Evolutionary conservation across 1,140 invertebrate species (phyloP), one percentile per base, ranked within the genome.

Genomic region (Cataglyphis hispanica): DNA sequence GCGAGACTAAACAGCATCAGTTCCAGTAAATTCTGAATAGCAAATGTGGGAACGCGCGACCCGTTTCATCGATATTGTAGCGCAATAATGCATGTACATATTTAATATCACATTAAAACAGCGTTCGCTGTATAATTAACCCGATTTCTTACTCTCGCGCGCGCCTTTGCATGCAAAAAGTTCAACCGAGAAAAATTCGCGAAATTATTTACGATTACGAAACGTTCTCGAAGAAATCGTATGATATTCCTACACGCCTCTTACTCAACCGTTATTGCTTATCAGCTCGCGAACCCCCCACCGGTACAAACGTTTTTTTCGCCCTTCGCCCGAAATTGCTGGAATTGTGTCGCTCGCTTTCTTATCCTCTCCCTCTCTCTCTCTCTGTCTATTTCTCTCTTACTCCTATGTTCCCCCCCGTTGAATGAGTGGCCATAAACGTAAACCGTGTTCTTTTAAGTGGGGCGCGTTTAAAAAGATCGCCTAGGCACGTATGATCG

Each of bases 371-470:
- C 69, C 46, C 76, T 60, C 86, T 40, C 64, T 72, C 50, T 43
- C 31, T n/a, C 43, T 83, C 40, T 75, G 31, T 31, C 31, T 31
- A 2, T 31, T 43, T 80, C n/a, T 25, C 11, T 75, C 83, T 75
- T 84, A 85, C 86, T 91, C 63, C 37, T 60, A 46, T 67, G 11
- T 46, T 80, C 7, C 40, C 7, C 40, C 67, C 75, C 86, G 84
- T 70, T 87, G 94, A 94, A 94, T 92, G 93, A 95, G 93, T 92
- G 92, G 91, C 93, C 90, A 95, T 95, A 95, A 95, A 95, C 94
- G 93, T 95, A 95, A 95, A 95, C 91, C 93, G 92, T 94, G 94
- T 95, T 95, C 93, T 94, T 94, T 94, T 95, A 95, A 95, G 94
- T 93, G 93, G 93, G 92, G 90, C 91, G 92, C 92, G 91, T 94